These are phyloP conservation scores for Papilio protenor DNA, from an alignment of 2,888 invertebrate genomes.

Conservation along the genomic window DNA sequence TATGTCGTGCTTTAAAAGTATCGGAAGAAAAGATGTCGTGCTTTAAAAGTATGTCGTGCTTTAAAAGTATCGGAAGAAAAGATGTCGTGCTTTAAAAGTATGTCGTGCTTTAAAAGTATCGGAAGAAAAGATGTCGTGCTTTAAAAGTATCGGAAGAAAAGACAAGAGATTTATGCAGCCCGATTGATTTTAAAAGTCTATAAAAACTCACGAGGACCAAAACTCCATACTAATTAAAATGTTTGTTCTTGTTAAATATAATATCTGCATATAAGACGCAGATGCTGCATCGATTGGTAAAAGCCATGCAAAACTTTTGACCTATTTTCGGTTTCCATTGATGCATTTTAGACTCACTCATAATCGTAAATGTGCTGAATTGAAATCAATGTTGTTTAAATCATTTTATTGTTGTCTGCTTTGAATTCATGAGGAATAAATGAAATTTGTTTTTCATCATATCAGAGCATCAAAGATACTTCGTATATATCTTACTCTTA, in stretches of 20 bases:
- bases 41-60: too few relatives aligned
- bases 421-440: background rate
- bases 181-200: too few relatives aligned
- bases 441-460: background rate
- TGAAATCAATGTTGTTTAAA: conserved; percentile 11
- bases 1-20: too few relatives aligned
- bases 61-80: too few relatives aligned
- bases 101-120: too few relatives aligned
- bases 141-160: too few relatives aligned
- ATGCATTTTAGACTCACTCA: conserved; percentile 17
- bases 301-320: conserved; percentile 19
- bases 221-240: background rate
- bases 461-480: background rate
- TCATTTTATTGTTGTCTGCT: background rate
- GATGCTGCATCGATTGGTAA: background rate
- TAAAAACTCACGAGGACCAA: too few relatives aligned
- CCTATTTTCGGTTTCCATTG: conserved; percentile 33
- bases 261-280: background rate
- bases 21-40: too few relatives aligned
- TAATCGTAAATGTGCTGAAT: conserved; percentile 11
- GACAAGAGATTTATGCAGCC: too few relatives aligned
- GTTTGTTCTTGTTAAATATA: background rate
- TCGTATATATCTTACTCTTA: too few relatives aligned
- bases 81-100: too few relatives aligned
- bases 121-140: too few relatives aligned